A percentile compares a stretch with the other conserved stretches of the same genome.
These are phyloP conservation scores for Brachypodius melanocephalos DNA, from an alignment of 2,113 vertebrate genomes.

Conservation along the genomic window DNA sequence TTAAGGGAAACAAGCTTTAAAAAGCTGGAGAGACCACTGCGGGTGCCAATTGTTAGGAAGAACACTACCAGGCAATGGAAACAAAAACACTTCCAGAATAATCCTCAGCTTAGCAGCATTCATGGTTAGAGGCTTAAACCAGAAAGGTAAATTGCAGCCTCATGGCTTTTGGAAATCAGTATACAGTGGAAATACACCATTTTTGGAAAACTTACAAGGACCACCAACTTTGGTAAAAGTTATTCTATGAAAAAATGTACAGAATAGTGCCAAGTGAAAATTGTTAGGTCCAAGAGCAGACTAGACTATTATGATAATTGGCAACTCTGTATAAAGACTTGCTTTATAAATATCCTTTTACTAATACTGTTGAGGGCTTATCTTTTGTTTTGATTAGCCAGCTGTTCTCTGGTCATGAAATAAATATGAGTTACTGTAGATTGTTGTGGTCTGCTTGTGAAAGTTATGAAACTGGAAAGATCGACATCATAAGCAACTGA, in stretches of 20 bases:
- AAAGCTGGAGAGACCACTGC: background rate
- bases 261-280: background rate
- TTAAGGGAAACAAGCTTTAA: background rate
- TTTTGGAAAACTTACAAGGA: background rate
- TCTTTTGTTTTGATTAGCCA: background rate
- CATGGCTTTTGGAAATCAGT: background rate
- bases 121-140: background rate
- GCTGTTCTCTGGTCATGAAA: background rate
- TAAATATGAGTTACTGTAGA: background rate
- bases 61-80: background rate
- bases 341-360: background rate
- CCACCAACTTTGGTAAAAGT: background rate
- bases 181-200: background rate
- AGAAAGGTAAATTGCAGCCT: background rate
- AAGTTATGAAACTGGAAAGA: background rate
- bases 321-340: background rate
- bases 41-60: background rate
- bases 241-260: background rate
- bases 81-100: background rate
- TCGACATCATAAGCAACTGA: background rate
- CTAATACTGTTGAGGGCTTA: background rate
- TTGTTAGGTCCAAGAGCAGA: background rate
- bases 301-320: background rate
- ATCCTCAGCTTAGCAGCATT: background rate
- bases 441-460: background rate